Conservation (phyloP, 2,113 vertebrate genomes). For the Eira barbara region DNA sequence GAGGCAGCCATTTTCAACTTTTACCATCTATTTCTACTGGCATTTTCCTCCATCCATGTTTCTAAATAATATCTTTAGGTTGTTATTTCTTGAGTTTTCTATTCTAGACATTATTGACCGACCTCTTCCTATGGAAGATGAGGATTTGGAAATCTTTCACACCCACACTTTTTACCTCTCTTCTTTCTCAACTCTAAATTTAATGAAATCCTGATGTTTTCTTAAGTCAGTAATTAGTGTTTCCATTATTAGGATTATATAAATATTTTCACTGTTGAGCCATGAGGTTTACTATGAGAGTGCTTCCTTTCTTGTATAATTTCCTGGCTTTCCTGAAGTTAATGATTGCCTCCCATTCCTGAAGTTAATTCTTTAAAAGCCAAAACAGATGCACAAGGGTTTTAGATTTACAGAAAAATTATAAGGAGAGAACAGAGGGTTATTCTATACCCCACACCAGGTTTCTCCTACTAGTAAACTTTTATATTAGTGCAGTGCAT, state of each 20-base stretch:
- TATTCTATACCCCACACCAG: neutral
- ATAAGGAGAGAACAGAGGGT: neutral
- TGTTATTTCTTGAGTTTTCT: slow-evolving; percentile 35
- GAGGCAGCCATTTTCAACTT: neutral
- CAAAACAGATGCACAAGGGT: neutral
- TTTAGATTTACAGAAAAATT: neutral
- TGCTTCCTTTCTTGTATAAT: neutral
- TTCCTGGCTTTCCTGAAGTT: neutral
- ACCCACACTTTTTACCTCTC: neutral
- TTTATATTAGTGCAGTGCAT: neutral
- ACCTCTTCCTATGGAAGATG: neutral
- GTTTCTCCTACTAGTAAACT: neutral
- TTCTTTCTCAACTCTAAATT: slow-evolving; percentile 20
- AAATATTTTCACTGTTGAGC: neutral
- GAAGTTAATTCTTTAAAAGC: neutral
- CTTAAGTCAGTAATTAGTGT: neutral
- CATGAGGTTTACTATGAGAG: neutral
- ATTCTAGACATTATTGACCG: neutral
- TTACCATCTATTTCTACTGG: neutral
- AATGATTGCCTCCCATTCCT: neutral
- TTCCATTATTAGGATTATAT: neutral
- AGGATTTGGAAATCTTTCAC: neutral
- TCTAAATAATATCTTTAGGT: neutral
- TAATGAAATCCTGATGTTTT: neutral
- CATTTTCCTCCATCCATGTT: neutral